These are phyloP conservation scores for Solea solea DNA, from an alignment of 2,113 vertebrate species.

Conservation along the genomic window DNA sequence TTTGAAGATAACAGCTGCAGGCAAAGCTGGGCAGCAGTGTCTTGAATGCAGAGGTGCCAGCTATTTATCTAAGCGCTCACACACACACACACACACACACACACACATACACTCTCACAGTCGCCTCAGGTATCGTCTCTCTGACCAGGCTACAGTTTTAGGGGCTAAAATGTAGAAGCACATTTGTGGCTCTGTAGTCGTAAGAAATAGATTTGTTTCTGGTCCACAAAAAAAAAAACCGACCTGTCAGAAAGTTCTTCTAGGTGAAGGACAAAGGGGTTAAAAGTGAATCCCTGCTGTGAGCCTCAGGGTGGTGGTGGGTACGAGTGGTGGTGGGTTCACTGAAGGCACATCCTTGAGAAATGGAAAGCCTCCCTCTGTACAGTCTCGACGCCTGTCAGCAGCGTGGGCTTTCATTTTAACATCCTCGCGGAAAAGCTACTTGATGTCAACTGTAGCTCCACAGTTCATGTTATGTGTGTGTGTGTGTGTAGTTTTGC, in stretches of 20 bases:
- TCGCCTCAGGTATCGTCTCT: constrained; percentile 21
- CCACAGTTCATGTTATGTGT: background rate
- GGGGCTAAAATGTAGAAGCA: constrained; percentile 32
- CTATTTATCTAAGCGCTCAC: constrained; percentile 48
- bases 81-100: constrained; percentile 12
- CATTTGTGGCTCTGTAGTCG: constrained; percentile 38
- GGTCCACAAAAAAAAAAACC: constrained; percentile 42
- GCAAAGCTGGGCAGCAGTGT: constrained; percentile 45
- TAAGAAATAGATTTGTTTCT: constrained; percentile 54
- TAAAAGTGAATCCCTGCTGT: constrained; percentile 64
- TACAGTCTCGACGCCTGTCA: constrained; percentile 38
- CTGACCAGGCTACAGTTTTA: constrained; percentile 8
- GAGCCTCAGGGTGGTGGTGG: constrained; percentile 57
- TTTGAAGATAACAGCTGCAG: constrained; percentile 75
- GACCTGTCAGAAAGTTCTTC: constrained; percentile 66
- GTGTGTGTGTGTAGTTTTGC: background rate
- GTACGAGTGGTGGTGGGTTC: constrained; percentile 36
- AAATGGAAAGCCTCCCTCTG: constrained; percentile 59
- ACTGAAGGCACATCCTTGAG: constrained; percentile 71
- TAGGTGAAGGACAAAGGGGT: constrained; percentile 70
- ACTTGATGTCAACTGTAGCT: constrained; percentile 8
- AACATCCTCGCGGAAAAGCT: constrained; percentile 30
- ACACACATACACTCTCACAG: constrained; percentile 11
- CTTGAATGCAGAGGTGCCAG: constrained; percentile 55
- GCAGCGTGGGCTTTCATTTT: constrained; percentile 49